A percentile compares a stretch with the other conserved stretches of the same genome.
phyloP scores from a whole-genome alignment of 1,140 invertebrate genomes.

The Maniola jurtina region DNA sequence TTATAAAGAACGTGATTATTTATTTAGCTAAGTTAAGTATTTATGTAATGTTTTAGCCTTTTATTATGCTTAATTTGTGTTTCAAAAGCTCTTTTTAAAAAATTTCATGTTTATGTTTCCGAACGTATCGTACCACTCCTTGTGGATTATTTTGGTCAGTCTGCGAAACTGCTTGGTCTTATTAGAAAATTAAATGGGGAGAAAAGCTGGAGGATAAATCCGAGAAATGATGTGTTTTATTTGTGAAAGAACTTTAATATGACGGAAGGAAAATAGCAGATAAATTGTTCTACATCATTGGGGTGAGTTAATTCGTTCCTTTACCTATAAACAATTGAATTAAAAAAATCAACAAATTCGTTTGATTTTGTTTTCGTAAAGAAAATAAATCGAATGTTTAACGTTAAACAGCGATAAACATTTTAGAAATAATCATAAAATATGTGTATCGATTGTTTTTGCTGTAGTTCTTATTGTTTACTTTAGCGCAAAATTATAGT shows the following conservation, averaged over 20 bases:
- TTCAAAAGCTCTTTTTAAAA: neutral
- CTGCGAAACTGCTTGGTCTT: slow-evolving; percentile 18
- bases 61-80: no score
- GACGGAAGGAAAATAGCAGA: slow-evolving; percentile 13
- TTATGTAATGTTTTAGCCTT: no score
- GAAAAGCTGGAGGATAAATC: slow-evolving; percentile 24
- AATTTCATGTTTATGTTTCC: neutral
- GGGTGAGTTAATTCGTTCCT: slow-evolving; percentile 14
- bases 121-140: slow-evolving; percentile 46
- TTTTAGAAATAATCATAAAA: neutral
- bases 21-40: neutral
- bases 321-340: neutral
- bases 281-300: slow-evolving; percentile 2
- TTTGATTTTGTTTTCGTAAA: neutral
- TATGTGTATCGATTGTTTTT: neutral
- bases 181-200: slow-evolving; percentile 20
- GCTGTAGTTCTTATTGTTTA: neutral
- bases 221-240: slow-evolving; percentile 25
- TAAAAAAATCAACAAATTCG: neutral
- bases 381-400: no score
- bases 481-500: neutral
- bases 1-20: no score
- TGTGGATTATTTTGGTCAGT: slow-evolving; percentile 48
- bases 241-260: slow-evolving; percentile 18
- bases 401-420: neutral